Conservation (phyloP, 1,140 invertebrate species). For the Drosophila repletoides region DNA sequence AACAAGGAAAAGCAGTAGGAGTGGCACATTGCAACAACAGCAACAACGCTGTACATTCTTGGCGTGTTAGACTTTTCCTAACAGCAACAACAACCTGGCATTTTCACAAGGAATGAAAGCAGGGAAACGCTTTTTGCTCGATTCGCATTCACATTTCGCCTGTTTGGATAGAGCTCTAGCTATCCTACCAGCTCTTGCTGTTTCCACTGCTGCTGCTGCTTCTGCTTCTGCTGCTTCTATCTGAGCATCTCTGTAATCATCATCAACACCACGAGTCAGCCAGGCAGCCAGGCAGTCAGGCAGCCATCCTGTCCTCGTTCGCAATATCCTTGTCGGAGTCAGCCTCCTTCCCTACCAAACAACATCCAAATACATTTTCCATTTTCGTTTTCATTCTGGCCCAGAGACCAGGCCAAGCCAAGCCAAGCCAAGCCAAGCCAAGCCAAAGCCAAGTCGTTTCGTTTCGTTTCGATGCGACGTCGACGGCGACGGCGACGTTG, state of each 20-base stretch:
- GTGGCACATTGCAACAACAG: constrained; percentile 62
- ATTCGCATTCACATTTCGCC: constrained; percentile 50
- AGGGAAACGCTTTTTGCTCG: constrained; percentile 52
- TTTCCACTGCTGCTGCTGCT: background rate
- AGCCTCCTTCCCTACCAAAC: constrained; percentile 11
- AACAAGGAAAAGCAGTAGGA: constrained; percentile 49
- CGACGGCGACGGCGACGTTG: no score
- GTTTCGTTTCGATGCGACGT: no score
- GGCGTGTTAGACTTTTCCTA: constrained; percentile 72
- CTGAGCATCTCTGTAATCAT: constrained; percentile 79
- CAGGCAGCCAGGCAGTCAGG: constrained; percentile 51
- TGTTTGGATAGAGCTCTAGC: constrained; percentile 53
- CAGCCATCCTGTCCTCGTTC: constrained; percentile 77
- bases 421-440: constrained; percentile 11
- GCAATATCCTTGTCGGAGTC: constrained; percentile 72
- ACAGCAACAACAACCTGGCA: constrained; percentile 52
- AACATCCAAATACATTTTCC: constrained; percentile 62
- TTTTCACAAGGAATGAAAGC: constrained; percentile 26
- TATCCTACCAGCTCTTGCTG: constrained; percentile 33
- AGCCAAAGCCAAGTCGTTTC: constrained; percentile 12
- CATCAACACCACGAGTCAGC: constrained; percentile 75
- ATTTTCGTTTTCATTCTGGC: constrained; percentile 79
- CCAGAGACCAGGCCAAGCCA: constrained; percentile 22
- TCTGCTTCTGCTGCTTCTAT: constrained; percentile 54
- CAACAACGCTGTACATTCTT: constrained; percentile 69